Percentiles rank a stretch among this genome's conserved stretches.
These are phyloP conservation scores for Enhydra lutris DNA, from an alignment of 2,113 vertebrate genomes.

Conservation along the genomic window DNA sequence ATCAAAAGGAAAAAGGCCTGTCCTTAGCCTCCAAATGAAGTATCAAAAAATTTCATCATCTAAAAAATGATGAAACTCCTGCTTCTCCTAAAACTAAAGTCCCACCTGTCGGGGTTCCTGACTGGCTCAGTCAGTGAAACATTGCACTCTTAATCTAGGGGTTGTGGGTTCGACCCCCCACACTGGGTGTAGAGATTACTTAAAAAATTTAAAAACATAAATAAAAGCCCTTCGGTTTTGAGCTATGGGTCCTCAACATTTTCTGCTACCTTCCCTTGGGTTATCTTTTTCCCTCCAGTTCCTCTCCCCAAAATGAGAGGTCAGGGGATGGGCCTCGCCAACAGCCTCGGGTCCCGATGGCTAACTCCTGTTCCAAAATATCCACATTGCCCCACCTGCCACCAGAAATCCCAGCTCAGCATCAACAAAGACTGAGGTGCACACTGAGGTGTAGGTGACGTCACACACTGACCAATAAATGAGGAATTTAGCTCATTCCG, in stretches of 20 bases:
- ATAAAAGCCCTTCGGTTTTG: not conserved
- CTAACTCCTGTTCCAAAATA: not conserved
- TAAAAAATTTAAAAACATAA: not conserved
- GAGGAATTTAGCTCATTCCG: not conserved
- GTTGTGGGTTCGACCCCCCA: not conserved
- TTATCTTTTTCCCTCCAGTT: not conserved
- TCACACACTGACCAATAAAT: not conserved
- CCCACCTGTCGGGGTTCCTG: not conserved
- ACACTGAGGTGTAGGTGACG: accelerated
- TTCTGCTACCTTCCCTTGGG: not conserved
- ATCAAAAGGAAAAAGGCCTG: not conserved
- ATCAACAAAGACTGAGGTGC: not conserved
- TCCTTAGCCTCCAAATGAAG: not conserved
- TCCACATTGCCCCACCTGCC: not conserved
- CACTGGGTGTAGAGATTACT: not conserved
- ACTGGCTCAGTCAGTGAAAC: not conserved
- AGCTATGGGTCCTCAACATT: not conserved
- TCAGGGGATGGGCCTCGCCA: not conserved
- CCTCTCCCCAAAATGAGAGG: not conserved
- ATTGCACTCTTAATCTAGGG: not conserved
- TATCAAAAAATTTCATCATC: not conserved
- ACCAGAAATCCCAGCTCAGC: not conserved
- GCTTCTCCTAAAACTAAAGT: not conserved
- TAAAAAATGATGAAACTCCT: not conserved
- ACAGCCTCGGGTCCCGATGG: not conserved